Evolutionary conservation across 2,888 invertebrate species (phyloP).

Genomic region (Chalcis sispes): DNA sequence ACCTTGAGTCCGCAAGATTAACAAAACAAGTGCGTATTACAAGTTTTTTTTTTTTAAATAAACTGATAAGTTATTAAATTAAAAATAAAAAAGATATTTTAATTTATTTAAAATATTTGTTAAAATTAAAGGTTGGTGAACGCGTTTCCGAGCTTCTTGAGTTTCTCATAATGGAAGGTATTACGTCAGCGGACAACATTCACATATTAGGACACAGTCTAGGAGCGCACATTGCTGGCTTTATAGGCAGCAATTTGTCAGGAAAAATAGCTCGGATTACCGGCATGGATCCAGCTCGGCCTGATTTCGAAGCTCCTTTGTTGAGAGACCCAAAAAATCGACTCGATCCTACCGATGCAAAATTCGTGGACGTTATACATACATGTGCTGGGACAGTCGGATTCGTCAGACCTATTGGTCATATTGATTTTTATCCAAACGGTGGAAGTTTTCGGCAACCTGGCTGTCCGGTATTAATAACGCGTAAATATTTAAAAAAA

Average conservation of each 20-base stretch:
- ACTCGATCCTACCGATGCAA: slow-evolving; percentile 82
- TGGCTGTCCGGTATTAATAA: slow-evolving; percentile 79
- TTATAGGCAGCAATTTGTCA: slow-evolving; percentile 63
- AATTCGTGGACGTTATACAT: slow-evolving; percentile 86
- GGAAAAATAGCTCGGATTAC: slow-evolving; percentile 75
- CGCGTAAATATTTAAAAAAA: slow-evolving; percentile 62
- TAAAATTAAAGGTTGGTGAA: slow-evolving; percentile 65
- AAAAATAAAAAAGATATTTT: too few species aligned
- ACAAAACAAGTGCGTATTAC: slow-evolving; percentile 54
- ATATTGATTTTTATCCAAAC: slow-evolving; percentile 87
- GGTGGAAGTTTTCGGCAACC: slow-evolving; percentile 83
- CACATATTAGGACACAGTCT: slow-evolving; percentile 74
- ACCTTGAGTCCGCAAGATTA: slow-evolving; percentile 63
- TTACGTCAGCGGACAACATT: slow-evolving; percentile 64
- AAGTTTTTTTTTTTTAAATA: too few species aligned
- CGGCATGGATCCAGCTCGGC: slow-evolving; percentile 83
- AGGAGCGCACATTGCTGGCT: slow-evolving; percentile 73
- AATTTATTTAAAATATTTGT: background rate
- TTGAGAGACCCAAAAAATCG: slow-evolving; percentile 72
- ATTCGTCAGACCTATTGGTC: slow-evolving; percentile 80
- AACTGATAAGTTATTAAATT: too few species aligned
- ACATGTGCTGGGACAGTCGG: slow-evolving; percentile 83
- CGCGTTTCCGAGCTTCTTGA: slow-evolving; percentile 69
- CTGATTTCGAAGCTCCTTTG: slow-evolving; percentile 78
- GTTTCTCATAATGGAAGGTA: slow-evolving; percentile 64